These are phyloP conservation scores for Nothobranchius kuhntae DNA, from an alignment of 2,113 vertebrate genomes.

Conservation along the genomic window DNA sequence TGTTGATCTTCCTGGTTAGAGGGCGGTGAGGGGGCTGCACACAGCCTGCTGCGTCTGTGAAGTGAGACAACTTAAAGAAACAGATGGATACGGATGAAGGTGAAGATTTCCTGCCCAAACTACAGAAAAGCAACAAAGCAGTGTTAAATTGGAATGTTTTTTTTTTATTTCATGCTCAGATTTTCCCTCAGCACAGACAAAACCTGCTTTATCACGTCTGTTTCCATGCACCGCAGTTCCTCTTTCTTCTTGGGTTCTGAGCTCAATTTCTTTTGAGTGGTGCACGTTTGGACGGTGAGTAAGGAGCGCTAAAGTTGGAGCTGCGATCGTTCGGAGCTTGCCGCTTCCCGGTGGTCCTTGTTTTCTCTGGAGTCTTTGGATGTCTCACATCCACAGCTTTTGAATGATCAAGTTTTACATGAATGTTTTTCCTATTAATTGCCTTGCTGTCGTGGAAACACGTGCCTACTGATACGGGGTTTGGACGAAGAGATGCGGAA, in stretches of 20 bases:
- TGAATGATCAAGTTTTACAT: constrained; percentile 23
- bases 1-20: constrained; percentile 39
- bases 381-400: background rate
- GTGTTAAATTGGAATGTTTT: background rate
- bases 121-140: background rate
- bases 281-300: background rate
- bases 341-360: constrained; percentile 10
- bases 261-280: background rate
- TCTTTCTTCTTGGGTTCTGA: constrained; percentile 7
- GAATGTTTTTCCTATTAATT: constrained; percentile 15
- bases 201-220: background rate
- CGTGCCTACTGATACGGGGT: background rate
- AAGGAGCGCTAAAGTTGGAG: background rate
- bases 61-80: background rate
- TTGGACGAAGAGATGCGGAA: background rate
- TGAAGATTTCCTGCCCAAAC: background rate
- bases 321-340: constrained; percentile 11
- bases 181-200: constrained; percentile 1
- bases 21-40: constrained; percentile 22
- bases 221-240: constrained; percentile 33
- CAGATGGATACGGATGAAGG: no score
- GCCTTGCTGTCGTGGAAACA: constrained; percentile 1
- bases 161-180: constrained; percentile 8
- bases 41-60: background rate
- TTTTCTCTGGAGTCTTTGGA: background rate